A percentile compares a stretch with the other conserved stretches of the same genome.
These are phyloP conservation scores for Trochalopteron elliotii DNA, from an alignment of 2,113 vertebrate genomes.

Conservation along the genomic window DNA sequence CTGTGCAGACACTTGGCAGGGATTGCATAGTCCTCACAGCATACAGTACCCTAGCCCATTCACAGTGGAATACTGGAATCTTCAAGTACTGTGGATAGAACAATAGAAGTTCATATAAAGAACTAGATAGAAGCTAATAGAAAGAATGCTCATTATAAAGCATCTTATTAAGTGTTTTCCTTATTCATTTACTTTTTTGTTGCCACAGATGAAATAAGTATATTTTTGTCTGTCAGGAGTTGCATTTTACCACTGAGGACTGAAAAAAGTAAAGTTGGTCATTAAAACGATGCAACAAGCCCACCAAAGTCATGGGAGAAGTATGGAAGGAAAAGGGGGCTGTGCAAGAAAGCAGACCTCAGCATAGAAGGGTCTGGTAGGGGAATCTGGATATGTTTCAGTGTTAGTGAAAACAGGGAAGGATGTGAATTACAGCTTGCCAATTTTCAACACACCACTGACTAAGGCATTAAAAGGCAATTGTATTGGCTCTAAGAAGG, in stretches of 20 bases:
- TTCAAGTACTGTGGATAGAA: neutral
- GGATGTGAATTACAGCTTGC: conserved; percentile 30
- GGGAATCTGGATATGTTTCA: neutral
- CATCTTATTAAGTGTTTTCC: neutral
- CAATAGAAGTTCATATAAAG: neutral
- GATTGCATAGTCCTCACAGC: neutral
- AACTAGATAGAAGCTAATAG: neutral
- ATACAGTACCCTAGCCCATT: neutral
- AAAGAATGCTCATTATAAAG: neutral
- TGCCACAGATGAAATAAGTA: neutral
- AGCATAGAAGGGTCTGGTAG: neutral
- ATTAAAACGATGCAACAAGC: fast-evolving
- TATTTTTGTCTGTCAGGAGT: neutral
- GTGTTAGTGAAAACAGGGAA: neutral
- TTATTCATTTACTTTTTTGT: neutral
- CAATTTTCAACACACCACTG: neutral
- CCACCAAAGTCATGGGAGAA: neutral
- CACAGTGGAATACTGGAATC: neutral
- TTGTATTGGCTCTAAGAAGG: conserved; percentile 32
- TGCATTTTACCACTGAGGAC: neutral
- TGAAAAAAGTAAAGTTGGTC: neutral
- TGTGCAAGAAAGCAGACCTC: neutral
- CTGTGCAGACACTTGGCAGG: neutral
- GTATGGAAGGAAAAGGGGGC: neutral
- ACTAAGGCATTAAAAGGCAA: conserved; percentile 31